A percentile compares a stretch with the other conserved stretches of the same genome.
Evolutionary conservation across 2,113 vertebrate species (phyloP).

Genomic region (Phodopus roborovskii): DNA sequence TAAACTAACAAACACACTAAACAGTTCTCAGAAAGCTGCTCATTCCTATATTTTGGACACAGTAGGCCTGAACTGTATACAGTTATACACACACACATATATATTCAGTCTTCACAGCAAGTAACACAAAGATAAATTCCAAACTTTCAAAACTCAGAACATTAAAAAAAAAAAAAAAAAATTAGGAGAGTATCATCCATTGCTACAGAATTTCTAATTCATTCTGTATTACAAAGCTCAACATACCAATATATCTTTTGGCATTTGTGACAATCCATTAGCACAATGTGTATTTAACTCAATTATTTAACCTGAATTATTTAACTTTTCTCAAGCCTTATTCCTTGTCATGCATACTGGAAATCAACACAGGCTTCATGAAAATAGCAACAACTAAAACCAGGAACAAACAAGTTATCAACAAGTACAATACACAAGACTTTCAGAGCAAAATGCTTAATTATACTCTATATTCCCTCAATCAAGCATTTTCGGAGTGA

Average conservation of each 20-base stretch:
- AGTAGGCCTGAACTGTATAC: not conserved
- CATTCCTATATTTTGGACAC: not conserved
- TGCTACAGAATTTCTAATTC: constrained; percentile 34
- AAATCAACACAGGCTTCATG: not conserved
- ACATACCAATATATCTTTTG: constrained; percentile 44
- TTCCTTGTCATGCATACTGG: not conserved
- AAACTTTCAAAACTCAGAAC: constrained; percentile 24
- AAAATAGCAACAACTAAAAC: constrained; percentile 35
- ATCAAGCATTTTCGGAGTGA: not conserved
- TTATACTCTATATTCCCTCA: constrained; percentile 1
- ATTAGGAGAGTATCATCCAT: not conserved
- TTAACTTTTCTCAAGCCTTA: not conserved
- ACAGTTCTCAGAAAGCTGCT: not conserved
- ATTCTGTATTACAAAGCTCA: constrained; percentile 41
- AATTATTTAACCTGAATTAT: not conserved
- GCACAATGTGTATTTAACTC: constrained; percentile 54
- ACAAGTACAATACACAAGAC: not conserved
- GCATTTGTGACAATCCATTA: constrained; percentile 39
- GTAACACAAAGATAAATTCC: constrained; percentile 43
- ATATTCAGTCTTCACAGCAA: not conserved
- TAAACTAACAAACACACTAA: constrained; percentile 36
- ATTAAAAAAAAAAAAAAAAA: not conserved
- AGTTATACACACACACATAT: not conserved
- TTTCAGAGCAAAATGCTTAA: constrained; percentile 41
- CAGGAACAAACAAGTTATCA: not conserved